Evolutionary conservation across 2,113 vertebrate genomes (phyloP).

Genomic region (Paradisaea rubra): DNA sequence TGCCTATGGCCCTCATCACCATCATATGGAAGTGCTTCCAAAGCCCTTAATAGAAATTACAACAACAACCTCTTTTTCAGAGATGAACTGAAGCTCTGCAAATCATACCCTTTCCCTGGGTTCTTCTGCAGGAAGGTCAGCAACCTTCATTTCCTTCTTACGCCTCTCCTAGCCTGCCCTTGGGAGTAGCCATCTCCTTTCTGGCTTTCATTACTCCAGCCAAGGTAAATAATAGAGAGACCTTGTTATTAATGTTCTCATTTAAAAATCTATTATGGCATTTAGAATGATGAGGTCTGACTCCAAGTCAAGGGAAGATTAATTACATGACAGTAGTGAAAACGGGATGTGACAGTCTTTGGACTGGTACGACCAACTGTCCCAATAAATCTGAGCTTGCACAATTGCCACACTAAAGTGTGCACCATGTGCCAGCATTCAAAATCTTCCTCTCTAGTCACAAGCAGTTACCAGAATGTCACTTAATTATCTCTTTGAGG

Average conservation of each 20-base stretch:
- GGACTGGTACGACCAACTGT: conserved; percentile 24
- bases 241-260: conserved; percentile 46
- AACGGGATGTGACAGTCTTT: conserved; percentile 58
- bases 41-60: conserved; percentile 23
- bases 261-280: conserved; percentile 39
- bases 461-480: conserved; percentile 22
- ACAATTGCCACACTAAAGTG: conserved; percentile 31
- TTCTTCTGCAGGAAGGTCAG: conserved; percentile 32
- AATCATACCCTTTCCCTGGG: neutral
- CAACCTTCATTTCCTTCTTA: conserved; percentile 41
- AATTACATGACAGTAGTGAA: conserved; percentile 55
- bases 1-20: neutral
- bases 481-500: conserved; percentile 36
- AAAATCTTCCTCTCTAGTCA: neutral
- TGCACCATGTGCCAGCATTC: neutral
- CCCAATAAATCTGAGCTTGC: conserved; percentile 58
- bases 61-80: conserved; percentile 27
- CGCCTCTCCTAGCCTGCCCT: conserved; percentile 5
- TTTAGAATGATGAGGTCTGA: conserved; percentile 50
- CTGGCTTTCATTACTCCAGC: conserved; percentile 15
- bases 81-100: conserved; percentile 10
- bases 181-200: conserved; percentile 44
- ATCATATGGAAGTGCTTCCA: neutral
- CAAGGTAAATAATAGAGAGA: conserved; percentile 47
- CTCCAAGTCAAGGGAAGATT: conserved; percentile 56